Evolutionary conservation across 2,797 vertebrate genomes (phyloP), one percentile per base, ranked within the genome.

Genomic region (Hoplostethus atlanticus): DNA sequence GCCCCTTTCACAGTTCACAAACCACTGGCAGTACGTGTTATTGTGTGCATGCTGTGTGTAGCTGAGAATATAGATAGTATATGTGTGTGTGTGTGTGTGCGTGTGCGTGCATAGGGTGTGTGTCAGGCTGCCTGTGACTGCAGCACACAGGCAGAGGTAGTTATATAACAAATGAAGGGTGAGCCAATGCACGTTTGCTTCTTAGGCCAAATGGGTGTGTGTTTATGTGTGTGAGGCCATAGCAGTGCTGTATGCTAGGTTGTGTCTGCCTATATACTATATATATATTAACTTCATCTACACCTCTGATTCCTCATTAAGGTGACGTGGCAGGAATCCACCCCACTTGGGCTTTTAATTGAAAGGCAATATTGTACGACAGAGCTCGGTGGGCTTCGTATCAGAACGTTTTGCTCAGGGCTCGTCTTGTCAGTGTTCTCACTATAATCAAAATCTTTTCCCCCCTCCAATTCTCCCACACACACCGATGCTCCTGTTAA

Each of bases 1-100:
- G 55, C 61, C 80, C 85, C 83, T 90, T 90, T 88, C 84, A 89
- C 85, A 89, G 82, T 83, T 90, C 81, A 88, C 84, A 86, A 85
- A 82, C 77, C 81, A 65, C 77, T 48, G 68, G 59, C 77, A 71
- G 52, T 11, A 4, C 30, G 56, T 48, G 52, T 51, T 5, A 8
- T 15, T 10, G 48, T 38, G n/a, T 16, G 15, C 15, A 6, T n/a
- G 52, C 7, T 44, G 42, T 44, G 42, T 44, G 34, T 21, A 21
- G 21, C 21, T 21, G 21, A 21, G 21, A 21, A 21, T 21, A 21
- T 21, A 21, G 21, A 21, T 21, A 21, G 6, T 44, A 13, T 12
- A 13, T 38, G 60, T 62, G 28, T 75, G 53, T 51, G 53, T 36
- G 53, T 56, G 55, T 68, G 54, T 30, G 34, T 69, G 66, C 50